Conservation (phyloP, 2,888 invertebrate species). For the Drosophila anomalata region DNA sequence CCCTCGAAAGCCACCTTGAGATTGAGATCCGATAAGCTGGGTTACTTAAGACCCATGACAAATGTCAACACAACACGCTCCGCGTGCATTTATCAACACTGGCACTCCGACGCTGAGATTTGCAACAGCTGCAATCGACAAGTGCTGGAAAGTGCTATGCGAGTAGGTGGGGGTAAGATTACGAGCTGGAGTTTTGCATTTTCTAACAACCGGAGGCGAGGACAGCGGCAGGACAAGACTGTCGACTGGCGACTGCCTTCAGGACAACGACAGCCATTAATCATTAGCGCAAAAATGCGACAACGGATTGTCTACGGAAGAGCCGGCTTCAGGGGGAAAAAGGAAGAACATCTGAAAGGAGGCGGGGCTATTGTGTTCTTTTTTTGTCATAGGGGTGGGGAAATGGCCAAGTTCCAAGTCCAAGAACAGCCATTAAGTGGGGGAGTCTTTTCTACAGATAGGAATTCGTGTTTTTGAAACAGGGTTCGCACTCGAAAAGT, state of each 20-base stretch:
- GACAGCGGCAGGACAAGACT: slow-evolving; percentile 25
- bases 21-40: slow-evolving; percentile 43
- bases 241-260: neutral
- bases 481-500: no score
- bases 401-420: slow-evolving; percentile 27
- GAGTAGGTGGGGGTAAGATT: neutral
- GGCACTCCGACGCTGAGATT: slow-evolving; percentile 59
- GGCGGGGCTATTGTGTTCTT: neutral
- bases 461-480: no score
- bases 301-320: slow-evolving; percentile 33
- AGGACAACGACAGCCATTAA: slow-evolving; percentile 68
- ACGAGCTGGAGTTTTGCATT: slow-evolving; percentile 54
- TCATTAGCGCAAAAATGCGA: slow-evolving; percentile 73
- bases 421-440: slow-evolving; percentile 23
- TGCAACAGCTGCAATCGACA: slow-evolving; percentile 70
- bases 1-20: slow-evolving; percentile 19
- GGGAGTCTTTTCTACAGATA: neutral
- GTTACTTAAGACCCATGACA: slow-evolving; percentile 40
- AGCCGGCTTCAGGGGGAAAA: neutral
- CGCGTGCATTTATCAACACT: slow-evolving; percentile 74
- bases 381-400: neutral
- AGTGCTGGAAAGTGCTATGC: slow-evolving; percentile 9
- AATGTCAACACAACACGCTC: slow-evolving; percentile 46
- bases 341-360: neutral
- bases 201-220: slow-evolving; percentile 45